Evolutionary conservation across 2,113 vertebrate species (phyloP), one percentile per base, ranked within the genome.

Genomic region (Synchiropus splendidus): DNA sequence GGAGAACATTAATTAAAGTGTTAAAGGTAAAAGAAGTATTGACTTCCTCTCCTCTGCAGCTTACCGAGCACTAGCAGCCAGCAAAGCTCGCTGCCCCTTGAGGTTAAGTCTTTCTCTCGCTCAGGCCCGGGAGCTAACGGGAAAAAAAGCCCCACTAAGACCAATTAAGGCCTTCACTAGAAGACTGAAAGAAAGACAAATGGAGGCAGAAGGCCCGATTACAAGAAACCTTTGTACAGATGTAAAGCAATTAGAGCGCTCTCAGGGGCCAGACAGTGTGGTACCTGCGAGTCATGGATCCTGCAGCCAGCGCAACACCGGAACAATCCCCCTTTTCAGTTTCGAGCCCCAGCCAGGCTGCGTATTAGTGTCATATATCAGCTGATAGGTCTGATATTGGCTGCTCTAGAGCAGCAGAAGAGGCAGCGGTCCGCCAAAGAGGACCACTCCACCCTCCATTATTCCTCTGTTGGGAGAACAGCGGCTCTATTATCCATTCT

Each of bases 221-320:
- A 94, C 90, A 94, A 91, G 88, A 89, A 92, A 92, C 90, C 90
- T 92, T 94, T 94, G 92, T 96, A 92, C 88, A 88, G 89, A 91
- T 92, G 91, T 93, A 96, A 92, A 93, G 91, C 92, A 98, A 97
- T 94, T 93, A 94, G 90, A 89, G 87, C 54, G 67, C 87, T 93
- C 91, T 90, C 89, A 55, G 69, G 90, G 89, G 92, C 80, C 83
- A 86, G 85, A 86, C 85, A 81, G 81, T 51, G 61, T 56, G 72
- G 85, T 87, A 92, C 87, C 86, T 83, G 80, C 86, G 83, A 88
- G 89, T 86, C 85, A 85, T 85, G 70, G 85, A 87, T 90, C 89
- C 87, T 88, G 85, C 87, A 87, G 85, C 86, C 87, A 85, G 88
- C 88, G 87, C 87, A 89, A 93, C 91, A 85, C 83, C 80, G 75